phyloP scores from a whole-genome alignment of 2,888 invertebrate species.

The Drosophila sordidula region DNA sequence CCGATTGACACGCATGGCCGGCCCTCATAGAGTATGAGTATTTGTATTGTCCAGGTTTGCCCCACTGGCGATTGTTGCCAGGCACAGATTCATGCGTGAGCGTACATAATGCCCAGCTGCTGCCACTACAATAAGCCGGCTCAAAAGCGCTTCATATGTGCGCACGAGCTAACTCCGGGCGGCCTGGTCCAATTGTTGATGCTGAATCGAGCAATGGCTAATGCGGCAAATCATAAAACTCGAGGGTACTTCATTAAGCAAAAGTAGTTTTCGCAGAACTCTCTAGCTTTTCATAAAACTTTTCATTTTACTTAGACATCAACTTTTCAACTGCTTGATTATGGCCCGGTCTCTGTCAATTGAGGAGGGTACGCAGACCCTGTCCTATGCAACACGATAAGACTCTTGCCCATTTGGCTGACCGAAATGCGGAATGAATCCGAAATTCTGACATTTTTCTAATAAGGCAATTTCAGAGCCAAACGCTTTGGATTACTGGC shows the following conservation, averaged over 20 bases:
- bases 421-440: conserved; percentile 11
- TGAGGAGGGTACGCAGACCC: conserved; percentile 16
- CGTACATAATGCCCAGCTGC: conserved; percentile 48
- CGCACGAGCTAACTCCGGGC: conserved; percentile 50
- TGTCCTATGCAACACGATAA: conserved; percentile 46
- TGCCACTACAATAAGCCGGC: conserved; percentile 1
- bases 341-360: conserved; percentile 1
- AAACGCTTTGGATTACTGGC: conserved; percentile 27
- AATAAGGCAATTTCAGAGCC: conserved; percentile 40
- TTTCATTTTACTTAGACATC: conserved; percentile 8
- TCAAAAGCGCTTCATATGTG: conserved; percentile 22
- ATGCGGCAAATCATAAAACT: conserved; percentile 43
- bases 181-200: conserved; percentile 16
- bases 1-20: conserved; percentile 52
- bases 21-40: background rate
- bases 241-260: conserved; percentile 42
- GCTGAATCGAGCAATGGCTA: conserved; percentile 39
- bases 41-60: conserved; percentile 23
- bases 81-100: conserved; percentile 66
- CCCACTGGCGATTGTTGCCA: conserved; percentile 50
- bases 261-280: conserved; percentile 25
- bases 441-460: conserved; percentile 36
- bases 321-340: conserved; percentile 9
- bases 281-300: conserved; percentile 6
- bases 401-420: conserved; percentile 16